phyloP scores from a whole-genome alignment of 2,113 vertebrate species.

The Paradoxurus hermaphroditus region DNA sequence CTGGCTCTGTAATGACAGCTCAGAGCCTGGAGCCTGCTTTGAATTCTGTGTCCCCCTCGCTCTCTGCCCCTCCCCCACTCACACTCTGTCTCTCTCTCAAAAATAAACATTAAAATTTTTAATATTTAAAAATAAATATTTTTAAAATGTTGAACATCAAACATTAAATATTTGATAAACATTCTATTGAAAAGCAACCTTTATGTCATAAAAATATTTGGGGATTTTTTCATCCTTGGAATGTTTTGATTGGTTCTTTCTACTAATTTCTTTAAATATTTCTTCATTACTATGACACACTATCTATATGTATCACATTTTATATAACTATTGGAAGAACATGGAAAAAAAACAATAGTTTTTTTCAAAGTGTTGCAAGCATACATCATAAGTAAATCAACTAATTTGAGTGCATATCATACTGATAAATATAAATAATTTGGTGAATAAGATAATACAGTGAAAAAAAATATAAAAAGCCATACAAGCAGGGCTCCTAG shows the following conservation, averaged over 20 bases:
- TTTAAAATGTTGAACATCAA: background rate
- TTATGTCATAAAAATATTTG: background rate
- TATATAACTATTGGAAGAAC: background rate
- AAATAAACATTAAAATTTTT: too few species aligned
- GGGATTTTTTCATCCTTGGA: background rate
- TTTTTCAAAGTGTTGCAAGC: background rate
- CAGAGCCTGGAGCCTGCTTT: too few species aligned
- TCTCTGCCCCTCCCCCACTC: too few species aligned
- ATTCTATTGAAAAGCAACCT: background rate
- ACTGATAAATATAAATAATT: background rate
- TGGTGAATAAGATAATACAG: background rate
- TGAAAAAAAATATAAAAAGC: background rate
- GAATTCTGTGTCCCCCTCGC: too few species aligned
- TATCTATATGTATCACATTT: background rate
- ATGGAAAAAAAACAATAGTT: background rate
- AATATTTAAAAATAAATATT: too few species aligned
- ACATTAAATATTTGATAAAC: background rate
- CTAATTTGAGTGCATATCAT: background rate
- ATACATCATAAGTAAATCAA: background rate
- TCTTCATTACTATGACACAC: background rate
- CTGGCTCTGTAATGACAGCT: too few species aligned
- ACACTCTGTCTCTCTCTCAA: too few species aligned
- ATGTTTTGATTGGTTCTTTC: background rate
- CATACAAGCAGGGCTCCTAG: background rate
- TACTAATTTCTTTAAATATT: background rate